Percentiles rank a stretch among this genome's conserved stretches.
phyloP scores from a whole-genome alignment of 2,888 invertebrate species.

The Yponomeuta cagnagella region DNA sequence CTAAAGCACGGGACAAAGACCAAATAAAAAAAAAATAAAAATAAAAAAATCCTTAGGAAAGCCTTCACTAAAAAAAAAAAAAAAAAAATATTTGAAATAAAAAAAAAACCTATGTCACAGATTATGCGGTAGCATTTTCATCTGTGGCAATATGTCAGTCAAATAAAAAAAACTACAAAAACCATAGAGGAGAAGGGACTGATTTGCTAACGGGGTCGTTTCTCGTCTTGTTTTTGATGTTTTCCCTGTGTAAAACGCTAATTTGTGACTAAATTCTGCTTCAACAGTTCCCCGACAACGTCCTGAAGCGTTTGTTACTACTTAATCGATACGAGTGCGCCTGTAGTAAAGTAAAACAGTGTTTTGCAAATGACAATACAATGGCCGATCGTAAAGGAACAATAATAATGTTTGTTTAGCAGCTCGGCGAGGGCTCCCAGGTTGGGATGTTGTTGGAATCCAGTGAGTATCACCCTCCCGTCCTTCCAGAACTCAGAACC shows the following conservation, averaged over 20 bases:
- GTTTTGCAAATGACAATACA: conserved; percentile 45
- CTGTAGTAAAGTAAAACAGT: conserved; percentile 38
- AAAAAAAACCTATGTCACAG: no score
- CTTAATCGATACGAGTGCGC: conserved; percentile 16
- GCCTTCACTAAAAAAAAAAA: not conserved
- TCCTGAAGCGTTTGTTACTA: not conserved
- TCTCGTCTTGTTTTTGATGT: conserved; percentile 38
- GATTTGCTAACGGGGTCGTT: conserved; percentile 43
- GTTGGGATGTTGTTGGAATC: conserved; percentile 46
- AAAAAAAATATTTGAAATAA: not conserved
- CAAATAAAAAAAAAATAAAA: no score
- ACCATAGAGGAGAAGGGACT: conserved; percentile 26
- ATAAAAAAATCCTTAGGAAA: no score
- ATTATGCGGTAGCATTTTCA: no score
- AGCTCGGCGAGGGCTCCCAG: conserved; percentile 32
- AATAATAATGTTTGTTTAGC: conserved; percentile 51
- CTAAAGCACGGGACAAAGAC: no score
- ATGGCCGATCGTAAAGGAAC: conserved; percentile 47
- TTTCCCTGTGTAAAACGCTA: conserved; percentile 21
- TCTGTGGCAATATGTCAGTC: no score
- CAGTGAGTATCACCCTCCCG: conserved; percentile 38
- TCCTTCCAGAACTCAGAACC: not conserved
- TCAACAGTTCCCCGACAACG: conserved; percentile 31
- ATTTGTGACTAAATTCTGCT: conserved; percentile 32
- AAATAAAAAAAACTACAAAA: no score